Base-by-base conservation (phyloP, 1,140 invertebrate genomes). In the Brachionus calyciflorus region DNA sequence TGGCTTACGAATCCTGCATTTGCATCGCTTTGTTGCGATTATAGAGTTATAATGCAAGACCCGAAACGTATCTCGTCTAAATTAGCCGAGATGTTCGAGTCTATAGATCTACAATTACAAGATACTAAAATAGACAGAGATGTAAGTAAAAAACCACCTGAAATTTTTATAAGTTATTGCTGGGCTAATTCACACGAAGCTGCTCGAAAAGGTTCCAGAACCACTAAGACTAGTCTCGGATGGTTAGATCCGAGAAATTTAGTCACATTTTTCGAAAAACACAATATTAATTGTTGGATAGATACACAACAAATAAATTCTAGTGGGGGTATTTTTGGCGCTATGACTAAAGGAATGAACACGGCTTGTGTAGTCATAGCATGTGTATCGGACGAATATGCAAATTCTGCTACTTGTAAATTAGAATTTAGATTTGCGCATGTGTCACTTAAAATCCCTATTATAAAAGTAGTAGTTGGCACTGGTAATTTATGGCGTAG, bases 161-260 rank as follows among this genome's bases (percentile, higher is more conserved):
- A 80, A 41, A 78, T 80, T n/a, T 84, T 84, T 77, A 79, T 84
- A n/a, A 83, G 82, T 78, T 84, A 84, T 60, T 81, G 80, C 49
- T 83, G 83, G 82, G 53, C 65, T 6, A 84, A 84, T 76, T 84
- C 83, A 3, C 70, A 78, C n/a, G 76, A 80, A 55, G 83, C 83
- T 6, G 78, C 80, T 5, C 70, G 75, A 19, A 80, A 79, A 51
- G 82, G 81, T 1, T 80, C 80, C 12, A 65, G 78, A 33, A 40
- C 46, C n/a, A 73, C 69, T 3, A 19, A 26, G 4, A 73, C 46
- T 7, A 51, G 44, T 73, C 46, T 73, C 1, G 69, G 69, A 3
- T 82, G 79, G 77, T 80, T 80, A 12, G 83, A 84, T 63, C 83
- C 83, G 6, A 70, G 83, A 10, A 78, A 79, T 9, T 77, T 84